A percentile compares a stretch with the other conserved stretches of the same genome.
phyloP scores from a whole-genome alignment of 2,113 vertebrate species.

The Colistium nudipinnis region DNA sequence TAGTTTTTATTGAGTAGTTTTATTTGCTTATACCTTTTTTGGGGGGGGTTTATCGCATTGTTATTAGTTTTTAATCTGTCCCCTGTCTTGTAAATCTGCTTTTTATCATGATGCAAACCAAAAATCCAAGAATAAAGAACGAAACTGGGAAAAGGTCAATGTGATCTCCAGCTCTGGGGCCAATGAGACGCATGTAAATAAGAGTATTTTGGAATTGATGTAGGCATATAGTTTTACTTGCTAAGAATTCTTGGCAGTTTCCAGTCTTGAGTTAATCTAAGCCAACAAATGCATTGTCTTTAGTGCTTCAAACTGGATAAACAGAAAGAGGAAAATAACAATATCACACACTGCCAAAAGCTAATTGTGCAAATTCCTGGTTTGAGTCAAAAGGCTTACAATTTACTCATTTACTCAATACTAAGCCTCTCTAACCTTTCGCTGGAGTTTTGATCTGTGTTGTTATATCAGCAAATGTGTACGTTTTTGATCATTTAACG shows the following conservation, averaged over 20 bases:
- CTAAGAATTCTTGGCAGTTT: background rate
- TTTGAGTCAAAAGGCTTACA: background rate
- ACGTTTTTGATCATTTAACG: background rate
- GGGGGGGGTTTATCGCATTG: constrained; percentile 21
- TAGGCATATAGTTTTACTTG: background rate
- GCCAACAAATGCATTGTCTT: background rate
- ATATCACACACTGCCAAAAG: too few species aligned
- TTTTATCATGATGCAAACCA: background rate
- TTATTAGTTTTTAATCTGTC: constrained; percentile 1
- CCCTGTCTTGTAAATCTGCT: constrained; percentile 2
- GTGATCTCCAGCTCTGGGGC: background rate
- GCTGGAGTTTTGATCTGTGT: background rate
- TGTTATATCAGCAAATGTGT: background rate
- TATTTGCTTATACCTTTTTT: background rate
- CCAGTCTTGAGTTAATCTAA: background rate
- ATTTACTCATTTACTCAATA: background rate
- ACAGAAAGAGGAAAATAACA: background rate
- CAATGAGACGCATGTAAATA: background rate
- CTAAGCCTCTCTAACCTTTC: background rate
- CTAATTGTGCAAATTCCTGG: too few species aligned
- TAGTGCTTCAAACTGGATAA: background rate
- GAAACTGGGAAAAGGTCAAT: background rate
- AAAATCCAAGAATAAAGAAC: background rate
- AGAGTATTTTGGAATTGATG: background rate
- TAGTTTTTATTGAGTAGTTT: background rate